These are phyloP conservation scores for Tadarida brasiliensis DNA, from an alignment of 2,797 vertebrate species.

Conservation along the genomic window DNA sequence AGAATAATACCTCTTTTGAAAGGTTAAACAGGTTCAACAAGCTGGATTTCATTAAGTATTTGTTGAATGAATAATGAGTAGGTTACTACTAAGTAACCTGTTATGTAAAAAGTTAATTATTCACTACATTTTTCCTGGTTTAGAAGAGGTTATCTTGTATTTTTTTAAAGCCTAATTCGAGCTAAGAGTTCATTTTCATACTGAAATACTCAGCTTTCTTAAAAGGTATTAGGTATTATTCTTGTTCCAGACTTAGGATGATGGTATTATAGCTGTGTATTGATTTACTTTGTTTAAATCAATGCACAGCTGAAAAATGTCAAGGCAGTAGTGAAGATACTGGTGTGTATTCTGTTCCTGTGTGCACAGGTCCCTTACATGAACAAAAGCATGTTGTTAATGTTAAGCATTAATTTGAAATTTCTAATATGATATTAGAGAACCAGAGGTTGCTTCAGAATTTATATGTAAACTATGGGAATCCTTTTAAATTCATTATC, in stretches of 20 bases:
- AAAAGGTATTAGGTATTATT: neutral
- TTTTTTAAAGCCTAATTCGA: neutral
- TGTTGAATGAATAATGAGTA: slow-evolving; percentile 66
- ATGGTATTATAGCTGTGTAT: neutral
- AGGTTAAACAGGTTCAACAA: neutral
- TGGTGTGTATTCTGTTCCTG: neutral
- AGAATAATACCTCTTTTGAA: neutral
- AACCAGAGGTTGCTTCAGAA: neutral
- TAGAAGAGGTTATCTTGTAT: neutral
- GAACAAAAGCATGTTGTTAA: slow-evolving; percentile 4
- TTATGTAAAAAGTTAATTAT: slow-evolving; percentile 67
- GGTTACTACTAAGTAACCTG: slow-evolving; percentile 34
- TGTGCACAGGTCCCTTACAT: neutral
- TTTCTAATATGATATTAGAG: neutral
- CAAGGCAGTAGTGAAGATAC: neutral
- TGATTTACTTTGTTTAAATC: slow-evolving; percentile 48
- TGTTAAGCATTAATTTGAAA: slow-evolving; percentile 31
- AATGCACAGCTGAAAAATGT: slow-evolving; percentile 25
- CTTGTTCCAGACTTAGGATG: neutral
- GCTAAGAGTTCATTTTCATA: neutral
- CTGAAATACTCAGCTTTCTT: neutral
- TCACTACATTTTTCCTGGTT: slow-evolving; percentile 24
- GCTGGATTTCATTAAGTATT: slow-evolving; percentile 28
- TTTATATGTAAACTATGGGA: neutral
- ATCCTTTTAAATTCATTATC: slow-evolving; percentile 22